Percentiles rank a stretch among this genome's conserved stretches.
phyloP scores from a whole-genome alignment of 1,140 invertebrate species.

The Lepidurus couesii region DNA sequence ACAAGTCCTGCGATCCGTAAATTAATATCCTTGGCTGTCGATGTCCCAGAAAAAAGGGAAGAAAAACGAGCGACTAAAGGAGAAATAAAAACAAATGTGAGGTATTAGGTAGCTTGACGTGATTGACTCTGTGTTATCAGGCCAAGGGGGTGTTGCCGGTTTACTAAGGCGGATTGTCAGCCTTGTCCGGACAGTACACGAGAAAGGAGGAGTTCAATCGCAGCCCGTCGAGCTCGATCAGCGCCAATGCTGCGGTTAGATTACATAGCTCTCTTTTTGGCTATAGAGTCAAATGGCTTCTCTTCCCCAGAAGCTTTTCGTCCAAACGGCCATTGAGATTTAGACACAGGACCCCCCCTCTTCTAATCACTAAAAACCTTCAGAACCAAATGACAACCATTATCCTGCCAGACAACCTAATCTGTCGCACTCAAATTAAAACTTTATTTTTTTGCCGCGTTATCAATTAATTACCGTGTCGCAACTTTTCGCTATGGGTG shows the following conservation, averaged over 20 bases:
- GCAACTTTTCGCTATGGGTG: not conserved
- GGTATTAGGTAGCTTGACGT: conserved; percentile 19
- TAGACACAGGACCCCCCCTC: not conserved
- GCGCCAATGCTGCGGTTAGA: conserved; percentile 1
- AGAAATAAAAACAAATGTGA: conserved; percentile 17
- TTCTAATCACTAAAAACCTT: not conserved
- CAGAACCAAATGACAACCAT: conserved; percentile 2
- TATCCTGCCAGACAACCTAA: conserved; percentile 6
- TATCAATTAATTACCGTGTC: not conserved
- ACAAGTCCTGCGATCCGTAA: not conserved
- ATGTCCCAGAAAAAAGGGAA: not conserved
- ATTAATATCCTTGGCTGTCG: not conserved
- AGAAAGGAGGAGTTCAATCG: conserved; percentile 18
- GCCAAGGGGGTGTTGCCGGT: conserved; percentile 16
- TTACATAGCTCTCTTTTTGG: not conserved
- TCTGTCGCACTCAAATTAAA: not conserved
- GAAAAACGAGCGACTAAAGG: not conserved
- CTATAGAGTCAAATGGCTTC: not conserved
- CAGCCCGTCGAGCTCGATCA: conserved; percentile 11
- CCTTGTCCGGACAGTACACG: conserved; percentile 17
- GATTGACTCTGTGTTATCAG: conserved; percentile 18
- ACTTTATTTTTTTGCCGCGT: not conserved
- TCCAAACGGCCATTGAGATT: not conserved
- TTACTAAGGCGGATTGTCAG: conserved; percentile 14
- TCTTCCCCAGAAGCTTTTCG: not conserved